Evolutionary conservation across 2,888 invertebrate genomes (phyloP), one percentile per base, ranked within the genome.

Genomic region (Agrotis ipsilon): DNA sequence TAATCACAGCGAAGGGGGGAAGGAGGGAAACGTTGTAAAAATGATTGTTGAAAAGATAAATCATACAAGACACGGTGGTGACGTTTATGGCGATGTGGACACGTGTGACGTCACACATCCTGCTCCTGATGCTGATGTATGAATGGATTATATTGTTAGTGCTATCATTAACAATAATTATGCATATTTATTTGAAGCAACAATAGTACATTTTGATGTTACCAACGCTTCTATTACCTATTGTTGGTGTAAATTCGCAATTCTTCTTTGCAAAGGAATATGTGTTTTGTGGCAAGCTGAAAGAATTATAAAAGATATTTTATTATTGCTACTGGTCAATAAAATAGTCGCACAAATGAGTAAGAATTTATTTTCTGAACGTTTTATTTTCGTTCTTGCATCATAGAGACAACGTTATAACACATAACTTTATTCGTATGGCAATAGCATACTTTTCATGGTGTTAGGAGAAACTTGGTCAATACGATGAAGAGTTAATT

Each of bases 41-140:
- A 96, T 95, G 87, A 96, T 96, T 96, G 95, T 95, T 94, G 92
- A 92, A 92, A 93, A 96, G 96, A 96, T 96, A 96, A 96, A 96
- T 96, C 94, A 92, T 90, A 87, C 89, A 94, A 94, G 94, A 96
- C 92, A 91, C 87, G 92, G 85, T 86, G 89, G 89, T 95, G 95
- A 94, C 94, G 90, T 92, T 92, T 93, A 94, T 93, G 68, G 88
- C 92, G 91, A 90, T 90, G 80, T 81, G 84, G 83, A 86, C 89
- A 87, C 86, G 86, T 86, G 88, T 88, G 78, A 82, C 79, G 78
- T 84, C 51, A 79, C 49, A 80, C 58, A 81, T 72, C 78, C 61
- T 58, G 45, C 54, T 68, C 16, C 70, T 65, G 91, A 91, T 91
- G 90, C 61, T 65, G 91, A 91, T 91, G 90, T 90, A 91, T 91